These are phyloP conservation scores for Prunella strophiata DNA, from an alignment of 2,797 vertebrate genomes.

Conservation along the genomic window DNA sequence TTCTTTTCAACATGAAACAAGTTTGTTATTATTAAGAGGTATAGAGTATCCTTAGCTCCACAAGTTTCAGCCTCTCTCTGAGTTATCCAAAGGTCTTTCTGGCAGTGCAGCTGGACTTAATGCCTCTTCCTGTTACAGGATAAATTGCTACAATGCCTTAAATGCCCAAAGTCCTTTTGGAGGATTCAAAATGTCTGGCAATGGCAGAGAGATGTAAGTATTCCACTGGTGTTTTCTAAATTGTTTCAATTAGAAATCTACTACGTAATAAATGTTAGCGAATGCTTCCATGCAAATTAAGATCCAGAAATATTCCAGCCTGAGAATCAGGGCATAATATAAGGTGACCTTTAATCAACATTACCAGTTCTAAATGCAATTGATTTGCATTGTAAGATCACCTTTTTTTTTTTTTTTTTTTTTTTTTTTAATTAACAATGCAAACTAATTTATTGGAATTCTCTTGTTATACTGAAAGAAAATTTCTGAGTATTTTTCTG, in stretches of 20 bases:
- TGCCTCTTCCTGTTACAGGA: conserved; percentile 79
- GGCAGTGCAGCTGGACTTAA: not conserved
- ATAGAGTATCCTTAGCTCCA: not conserved
- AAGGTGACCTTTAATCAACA: not conserved
- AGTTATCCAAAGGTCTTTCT: not conserved
- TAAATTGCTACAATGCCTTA: conserved; percentile 99
- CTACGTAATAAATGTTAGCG: not conserved
- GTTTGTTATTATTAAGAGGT: not conserved
- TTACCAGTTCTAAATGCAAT: not conserved
- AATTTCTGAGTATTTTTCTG: not conserved
- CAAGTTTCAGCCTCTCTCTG: not conserved
- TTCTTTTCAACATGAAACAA: not conserved
- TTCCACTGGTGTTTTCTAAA: not conserved
- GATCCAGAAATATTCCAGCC: not conserved
- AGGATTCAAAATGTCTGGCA: conserved; percentile 99
- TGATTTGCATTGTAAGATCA: not conserved
- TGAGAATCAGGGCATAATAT: not conserved
- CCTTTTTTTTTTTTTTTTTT: not conserved
- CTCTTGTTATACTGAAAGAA: not conserved
- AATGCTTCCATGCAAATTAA: not conserved
- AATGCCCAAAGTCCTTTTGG: conserved; percentile 98
- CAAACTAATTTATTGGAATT: not conserved
- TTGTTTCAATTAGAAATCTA: not conserved
- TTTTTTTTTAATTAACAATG: not conserved
- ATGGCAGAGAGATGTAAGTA: conserved; percentile 99